A percentile compares a stretch with the other conserved stretches of the same genome.
Conservation (phyloP, 2,797 vertebrate species). For the Telmatherina bonti region DNA sequence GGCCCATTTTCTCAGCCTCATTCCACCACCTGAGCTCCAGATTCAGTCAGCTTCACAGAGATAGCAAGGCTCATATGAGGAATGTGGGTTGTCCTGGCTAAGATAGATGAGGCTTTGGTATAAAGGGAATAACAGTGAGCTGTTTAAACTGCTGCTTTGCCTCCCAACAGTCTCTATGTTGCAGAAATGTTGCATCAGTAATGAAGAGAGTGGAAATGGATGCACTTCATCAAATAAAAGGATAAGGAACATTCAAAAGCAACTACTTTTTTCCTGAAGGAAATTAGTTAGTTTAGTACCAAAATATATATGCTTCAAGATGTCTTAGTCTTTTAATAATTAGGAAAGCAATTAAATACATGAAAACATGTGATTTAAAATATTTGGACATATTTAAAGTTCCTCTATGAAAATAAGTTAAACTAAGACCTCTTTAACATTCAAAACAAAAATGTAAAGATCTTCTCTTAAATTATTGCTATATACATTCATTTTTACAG, state of each 20-base stretch:
- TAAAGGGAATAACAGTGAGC: constrained; percentile 75
- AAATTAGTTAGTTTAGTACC: neutral
- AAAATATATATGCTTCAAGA: neutral
- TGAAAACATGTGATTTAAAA: neutral
- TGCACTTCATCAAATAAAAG: constrained; percentile 41
- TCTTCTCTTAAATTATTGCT: neutral
- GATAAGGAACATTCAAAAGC: constrained; percentile 8
- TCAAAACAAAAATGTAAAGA: neutral
- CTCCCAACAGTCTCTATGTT: constrained; percentile 50
- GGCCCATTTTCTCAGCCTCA: constrained; percentile 83
- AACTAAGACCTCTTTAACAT: neutral
- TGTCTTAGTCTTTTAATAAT: neutral
- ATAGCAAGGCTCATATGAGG: constrained; percentile 72
- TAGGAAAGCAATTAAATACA: neutral
- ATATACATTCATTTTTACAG: neutral
- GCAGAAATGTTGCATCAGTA: constrained; percentile 68
- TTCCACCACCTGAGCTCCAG: constrained; percentile 82
- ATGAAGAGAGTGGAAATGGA: constrained; percentile 44
- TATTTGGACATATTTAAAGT: neutral
- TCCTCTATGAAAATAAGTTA: neutral
- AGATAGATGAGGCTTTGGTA: constrained; percentile 75
- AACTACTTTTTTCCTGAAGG: neutral
- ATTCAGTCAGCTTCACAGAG: constrained; percentile 76
- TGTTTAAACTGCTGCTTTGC: constrained; percentile 55
- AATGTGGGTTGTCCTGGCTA: constrained; percentile 78